Evolutionary conservation across 2,797 vertebrate genomes (phyloP), one percentile per base, ranked within the genome.

Genomic region (Semotilus atromaculatus): DNA sequence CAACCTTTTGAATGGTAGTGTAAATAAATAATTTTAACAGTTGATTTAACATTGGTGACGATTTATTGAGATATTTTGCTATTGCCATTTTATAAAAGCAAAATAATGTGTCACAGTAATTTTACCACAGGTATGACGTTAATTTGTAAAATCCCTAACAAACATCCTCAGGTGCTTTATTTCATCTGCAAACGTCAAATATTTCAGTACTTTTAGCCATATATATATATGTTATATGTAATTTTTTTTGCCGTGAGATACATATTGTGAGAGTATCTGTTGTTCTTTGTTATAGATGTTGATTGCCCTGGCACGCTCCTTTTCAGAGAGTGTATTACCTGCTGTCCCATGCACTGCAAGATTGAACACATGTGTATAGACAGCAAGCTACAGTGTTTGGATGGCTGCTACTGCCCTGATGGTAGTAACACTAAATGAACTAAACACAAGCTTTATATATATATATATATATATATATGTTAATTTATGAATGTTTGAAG

Each of bases 381-480:
- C 92, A 99, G 96, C 86, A 97, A 97, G 90, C 96, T 99, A 74
- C 93, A 96, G 84, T 99, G 98, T 83, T 90, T 99, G 87, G 98
- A 99, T 7, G 98, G 98, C 86, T 99, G 97, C 92, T 98, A 97
- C 93, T 99, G 98, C 90, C 96, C 97, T 0, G 92, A 97, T 0
- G 98, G 98, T 97, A 62, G 29, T 34, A 21, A 60, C 18, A 38
- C 34, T 36, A 58, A 11, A 21, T 43, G 0, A 55, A 43, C 18
- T 34, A 19, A 78, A 7, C 21, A 36, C 19, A 31, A 31, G 51
- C 31, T 60, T 26, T 29, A 60, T 29, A 11, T 19, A 48, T 16
- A 48, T 48, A 18, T 53, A 5, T 38, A 3, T 18, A 55, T 23
- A 38, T 23, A 13, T 40, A 1, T 14, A 8, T n/a, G n/a, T 74